Base-by-base conservation (phyloP, 2,797 vertebrate species). In the Halcyon smyrnensis region DNA sequence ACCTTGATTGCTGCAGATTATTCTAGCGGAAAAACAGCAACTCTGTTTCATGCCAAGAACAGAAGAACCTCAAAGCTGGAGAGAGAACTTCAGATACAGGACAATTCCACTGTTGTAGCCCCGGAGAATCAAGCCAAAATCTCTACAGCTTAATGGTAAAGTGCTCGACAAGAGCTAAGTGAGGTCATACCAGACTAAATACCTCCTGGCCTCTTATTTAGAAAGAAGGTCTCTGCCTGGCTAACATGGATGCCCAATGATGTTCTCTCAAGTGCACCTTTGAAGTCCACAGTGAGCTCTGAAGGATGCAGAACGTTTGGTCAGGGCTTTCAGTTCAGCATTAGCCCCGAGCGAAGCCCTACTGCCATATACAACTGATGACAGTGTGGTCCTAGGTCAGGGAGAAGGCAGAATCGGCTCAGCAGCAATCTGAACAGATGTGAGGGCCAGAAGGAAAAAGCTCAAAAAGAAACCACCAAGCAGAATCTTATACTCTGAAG, bases 41-140 rank as follows among this genome's bases (percentile, higher is more conserved):
- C 9, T 21, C 2, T 48, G 79, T 70, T 70, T 37, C 63, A 45
- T 4, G 5, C 8, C 63, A 84, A 30, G 27, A 76, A 48, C 37
- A 71, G 8, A 56, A 90, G 32, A 62, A 65, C 3, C 53, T 65
- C 54, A 79, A 70, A 89, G 23, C 21, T 70, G 28, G 23, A 80
- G 13, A 46, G 6, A 48, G 36, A 8, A 32, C 20, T 90, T 87
- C 59, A 74, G 41, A 87, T 73, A 37, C 3, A 4, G 68, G 46
- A 46, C 75, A 87, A 18, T 5, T 70, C 8, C 28, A 13, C 32
- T 14, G 8, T 4, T 54, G 13, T 10, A 78, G 60, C 57, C 48
- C 24, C 41, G 27, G 23, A 65, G 17, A 80, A 87, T 20, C 92
- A 83, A 89, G 67, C 84, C 89, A 71, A 92, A 79, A 94, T 90